Evolutionary conservation across 2,888 invertebrate species (phyloP).

Genomic region (Sesamia inferens): DNA sequence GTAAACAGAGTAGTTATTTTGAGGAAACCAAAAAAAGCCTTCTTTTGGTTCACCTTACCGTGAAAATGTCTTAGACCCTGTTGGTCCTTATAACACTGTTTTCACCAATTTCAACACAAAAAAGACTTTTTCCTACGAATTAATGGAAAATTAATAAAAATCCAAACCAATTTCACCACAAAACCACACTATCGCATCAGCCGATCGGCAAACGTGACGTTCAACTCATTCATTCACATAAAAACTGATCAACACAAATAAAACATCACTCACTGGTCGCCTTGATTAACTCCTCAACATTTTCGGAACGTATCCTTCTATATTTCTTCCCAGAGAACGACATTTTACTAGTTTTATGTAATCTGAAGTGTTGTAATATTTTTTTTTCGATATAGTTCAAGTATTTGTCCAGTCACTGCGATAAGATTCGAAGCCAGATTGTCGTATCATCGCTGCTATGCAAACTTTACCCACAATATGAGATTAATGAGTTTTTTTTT

Average conservation of each 20-base stretch:
- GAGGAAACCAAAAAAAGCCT: neutral
- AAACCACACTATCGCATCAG: neutral
- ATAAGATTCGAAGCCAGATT: constrained; percentile 54
- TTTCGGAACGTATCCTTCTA: constrained; percentile 75
- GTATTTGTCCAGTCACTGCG: constrained; percentile 37
- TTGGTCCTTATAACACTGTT: neutral
- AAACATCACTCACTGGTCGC: constrained; percentile 74
- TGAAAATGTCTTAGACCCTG: neutral
- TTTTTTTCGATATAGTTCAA: constrained; percentile 18
- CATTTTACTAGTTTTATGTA: constrained; percentile 65
- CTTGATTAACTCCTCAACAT: constrained; percentile 75
- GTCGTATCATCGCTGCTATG: constrained; percentile 35
- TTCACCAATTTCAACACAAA: neutral
- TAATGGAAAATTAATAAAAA: neutral
- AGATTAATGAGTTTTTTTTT: too few species aligned
- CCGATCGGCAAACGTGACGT: neutral
- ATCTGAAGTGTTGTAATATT: constrained; percentile 31
- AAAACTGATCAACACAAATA: neutral
- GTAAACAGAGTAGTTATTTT: neutral
- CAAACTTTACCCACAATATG: constrained; percentile 9
- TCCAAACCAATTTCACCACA: neutral
- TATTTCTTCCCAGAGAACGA: constrained; percentile 81
- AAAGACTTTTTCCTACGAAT: neutral
- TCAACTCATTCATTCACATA: neutral
- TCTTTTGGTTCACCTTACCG: neutral